Percentiles rank a stretch among this genome's conserved stretches.
phyloP scores from a whole-genome alignment of 2,113 vertebrate genomes.

The Hiodon alosoides region DNA sequence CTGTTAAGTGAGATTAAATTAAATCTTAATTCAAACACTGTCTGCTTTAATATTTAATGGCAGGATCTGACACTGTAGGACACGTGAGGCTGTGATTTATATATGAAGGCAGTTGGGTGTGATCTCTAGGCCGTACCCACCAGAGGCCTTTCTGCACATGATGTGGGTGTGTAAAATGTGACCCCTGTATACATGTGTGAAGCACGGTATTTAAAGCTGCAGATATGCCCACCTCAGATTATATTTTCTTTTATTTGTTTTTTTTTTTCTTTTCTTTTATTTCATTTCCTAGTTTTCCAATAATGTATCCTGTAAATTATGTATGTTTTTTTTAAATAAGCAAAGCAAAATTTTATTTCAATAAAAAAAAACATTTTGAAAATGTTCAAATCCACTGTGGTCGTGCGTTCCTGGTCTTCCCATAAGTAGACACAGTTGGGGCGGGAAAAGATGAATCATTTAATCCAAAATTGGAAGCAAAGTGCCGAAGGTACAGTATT shows the following conservation, averaged over 20 bases:
- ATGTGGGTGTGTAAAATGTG: conserved; percentile 9
- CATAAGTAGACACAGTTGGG: conserved; percentile 12
- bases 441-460: not conserved
- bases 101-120: conserved; percentile 24
- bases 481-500: conserved; percentile 44
- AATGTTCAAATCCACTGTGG: conserved; percentile 45
- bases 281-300: conserved; percentile 30
- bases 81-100: conserved; percentile 20
- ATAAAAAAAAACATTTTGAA: conserved; percentile 57
- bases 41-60: conserved; percentile 17
- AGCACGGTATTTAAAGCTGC: conserved; percentile 40
- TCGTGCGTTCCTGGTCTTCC: conserved; percentile 50
- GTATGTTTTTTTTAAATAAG: conserved; percentile 32
- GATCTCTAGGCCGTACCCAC: not conserved
- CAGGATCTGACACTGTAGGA: not conserved
- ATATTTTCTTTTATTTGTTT: conserved; percentile 29
- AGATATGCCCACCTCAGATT: conserved; percentile 25
- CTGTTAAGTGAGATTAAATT: conserved; percentile 2
- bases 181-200: conserved; percentile 9
- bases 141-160: not conserved
- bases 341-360: conserved; percentile 54
- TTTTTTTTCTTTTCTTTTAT: conserved; percentile 26
- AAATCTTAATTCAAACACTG: conserved; percentile 8
- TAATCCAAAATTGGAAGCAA: conserved; percentile 22
- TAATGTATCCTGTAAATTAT: conserved; percentile 41